phyloP scores from a whole-genome alignment of 2,113 vertebrate genomes.

The Tachysurus vachellii region DNA sequence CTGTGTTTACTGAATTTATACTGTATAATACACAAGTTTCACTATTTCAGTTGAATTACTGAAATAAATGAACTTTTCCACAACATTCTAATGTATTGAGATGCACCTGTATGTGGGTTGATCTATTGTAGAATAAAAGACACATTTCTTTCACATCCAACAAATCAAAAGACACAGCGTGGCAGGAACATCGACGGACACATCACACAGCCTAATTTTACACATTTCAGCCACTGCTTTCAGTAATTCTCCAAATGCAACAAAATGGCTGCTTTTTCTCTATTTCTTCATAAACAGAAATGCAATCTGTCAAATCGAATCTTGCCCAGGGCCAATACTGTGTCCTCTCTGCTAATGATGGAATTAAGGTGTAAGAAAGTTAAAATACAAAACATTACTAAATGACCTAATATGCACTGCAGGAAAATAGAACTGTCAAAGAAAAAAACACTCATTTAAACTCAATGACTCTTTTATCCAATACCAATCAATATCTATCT shows the following conservation, averaged over 20 bases:
- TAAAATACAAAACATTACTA: not conserved
- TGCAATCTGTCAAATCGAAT: not conserved
- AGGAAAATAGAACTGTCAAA: not conserved
- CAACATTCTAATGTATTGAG: too few relatives aligned
- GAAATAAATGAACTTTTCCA: too few relatives aligned
- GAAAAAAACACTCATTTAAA: not conserved
- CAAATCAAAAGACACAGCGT: not conserved
- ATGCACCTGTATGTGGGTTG: not conserved
- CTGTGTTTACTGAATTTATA: too few relatives aligned
- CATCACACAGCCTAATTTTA: not conserved
- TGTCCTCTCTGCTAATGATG: conserved; percentile 13
- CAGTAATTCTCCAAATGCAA: not conserved
- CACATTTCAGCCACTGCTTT: conserved; percentile 4
- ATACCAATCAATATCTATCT: not conserved
- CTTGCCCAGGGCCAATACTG: not conserved
- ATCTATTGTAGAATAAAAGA: not conserved
- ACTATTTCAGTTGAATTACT: too few relatives aligned
- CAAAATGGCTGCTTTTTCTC: conserved; percentile 26
- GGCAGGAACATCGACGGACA: not conserved
- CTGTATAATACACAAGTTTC: too few relatives aligned
- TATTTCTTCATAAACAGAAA: conserved; percentile 8
- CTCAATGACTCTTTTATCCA: not conserved
- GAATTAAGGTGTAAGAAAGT: not conserved
- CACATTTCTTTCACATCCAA: not conserved
- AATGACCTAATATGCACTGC: not conserved